Evolutionary conservation across 2,113 vertebrate genomes (phyloP).

Genomic region (Petrocephalus microphthalmus): DNA sequence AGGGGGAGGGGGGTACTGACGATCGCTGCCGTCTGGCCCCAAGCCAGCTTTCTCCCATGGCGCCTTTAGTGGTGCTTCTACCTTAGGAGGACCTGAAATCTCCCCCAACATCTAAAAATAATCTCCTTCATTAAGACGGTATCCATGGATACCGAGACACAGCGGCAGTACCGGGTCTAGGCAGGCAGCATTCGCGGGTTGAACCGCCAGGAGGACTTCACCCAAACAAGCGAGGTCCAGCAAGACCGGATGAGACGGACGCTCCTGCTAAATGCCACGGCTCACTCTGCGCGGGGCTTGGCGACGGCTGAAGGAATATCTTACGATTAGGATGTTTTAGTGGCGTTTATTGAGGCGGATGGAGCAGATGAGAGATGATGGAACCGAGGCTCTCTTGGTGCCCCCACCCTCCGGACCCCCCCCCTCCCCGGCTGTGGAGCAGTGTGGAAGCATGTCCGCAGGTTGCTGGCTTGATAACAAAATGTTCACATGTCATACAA

Average conservation of each 20-base stretch:
- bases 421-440: not conserved
- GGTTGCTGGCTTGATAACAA: not conserved
- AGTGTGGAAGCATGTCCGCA: not conserved
- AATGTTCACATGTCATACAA: not conserved
- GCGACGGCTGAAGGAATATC: not conserved
- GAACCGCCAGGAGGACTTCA: not conserved
- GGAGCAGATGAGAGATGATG: not conserved
- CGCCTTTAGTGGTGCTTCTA: not conserved
- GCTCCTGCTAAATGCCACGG: not conserved
- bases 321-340: not conserved
- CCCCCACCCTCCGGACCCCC: not conserved
- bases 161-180: not conserved
- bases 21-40: not conserved
- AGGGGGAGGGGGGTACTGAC: not conserved
- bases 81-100: not conserved
- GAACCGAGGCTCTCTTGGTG: not conserved
- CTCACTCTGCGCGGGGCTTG: not conserved
- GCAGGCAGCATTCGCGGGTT: not conserved
- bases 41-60: not conserved
- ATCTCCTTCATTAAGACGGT: conserved; percentile 13
- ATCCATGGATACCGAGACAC: conserved; percentile 16
- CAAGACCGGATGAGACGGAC: not conserved
- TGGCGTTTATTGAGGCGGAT: not conserved
- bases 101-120: conserved; percentile 13
- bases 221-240: not conserved